Percentiles rank a stretch among this genome's conserved stretches.
Evolutionary conservation across 2,113 vertebrate genomes (phyloP).

Genomic region (Ahaetulla prasina): DNA sequence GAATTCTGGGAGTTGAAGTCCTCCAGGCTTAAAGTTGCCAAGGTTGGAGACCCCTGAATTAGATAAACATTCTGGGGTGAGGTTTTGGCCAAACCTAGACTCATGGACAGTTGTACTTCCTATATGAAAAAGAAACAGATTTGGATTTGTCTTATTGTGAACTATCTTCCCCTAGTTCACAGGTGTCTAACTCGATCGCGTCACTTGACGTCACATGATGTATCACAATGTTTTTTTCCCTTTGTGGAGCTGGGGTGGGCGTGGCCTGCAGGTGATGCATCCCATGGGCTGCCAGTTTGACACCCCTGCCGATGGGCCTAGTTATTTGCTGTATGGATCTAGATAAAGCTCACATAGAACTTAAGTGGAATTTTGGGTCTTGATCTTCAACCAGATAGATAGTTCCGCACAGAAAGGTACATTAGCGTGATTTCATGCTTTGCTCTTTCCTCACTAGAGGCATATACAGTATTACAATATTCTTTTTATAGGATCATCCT

Average conservation of each 20-base stretch:
- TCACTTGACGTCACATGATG: too few relatives aligned
- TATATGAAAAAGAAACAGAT: not conserved
- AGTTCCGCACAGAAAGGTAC: not conserved
- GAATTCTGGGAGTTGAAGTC: too few relatives aligned
- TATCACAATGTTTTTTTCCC: too few relatives aligned
- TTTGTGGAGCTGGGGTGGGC: too few relatives aligned
- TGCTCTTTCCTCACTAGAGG: not conserved
- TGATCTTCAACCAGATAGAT: not conserved
- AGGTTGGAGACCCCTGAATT: too few relatives aligned
- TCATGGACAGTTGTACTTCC: not conserved
- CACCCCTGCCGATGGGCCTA: too few relatives aligned
- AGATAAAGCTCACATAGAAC: not conserved
- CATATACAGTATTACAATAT: not conserved
- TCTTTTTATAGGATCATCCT: not conserved
- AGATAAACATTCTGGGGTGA: not conserved
- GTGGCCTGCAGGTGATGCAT: too few relatives aligned
- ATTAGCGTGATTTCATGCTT: not conserved
- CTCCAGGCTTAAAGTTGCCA: too few relatives aligned
- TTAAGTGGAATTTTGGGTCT: not conserved
- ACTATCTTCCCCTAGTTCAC: not conserved
- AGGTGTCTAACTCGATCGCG: too few relatives aligned
- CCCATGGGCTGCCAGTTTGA: too few relatives aligned
- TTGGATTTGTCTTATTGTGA: not conserved
- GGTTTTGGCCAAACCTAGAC: not conserved
- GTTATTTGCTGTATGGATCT: not conserved